Evolutionary conservation across 2,888 invertebrate genomes (phyloP).

Genomic region (Thysanoteuthis rhombus): DNA sequence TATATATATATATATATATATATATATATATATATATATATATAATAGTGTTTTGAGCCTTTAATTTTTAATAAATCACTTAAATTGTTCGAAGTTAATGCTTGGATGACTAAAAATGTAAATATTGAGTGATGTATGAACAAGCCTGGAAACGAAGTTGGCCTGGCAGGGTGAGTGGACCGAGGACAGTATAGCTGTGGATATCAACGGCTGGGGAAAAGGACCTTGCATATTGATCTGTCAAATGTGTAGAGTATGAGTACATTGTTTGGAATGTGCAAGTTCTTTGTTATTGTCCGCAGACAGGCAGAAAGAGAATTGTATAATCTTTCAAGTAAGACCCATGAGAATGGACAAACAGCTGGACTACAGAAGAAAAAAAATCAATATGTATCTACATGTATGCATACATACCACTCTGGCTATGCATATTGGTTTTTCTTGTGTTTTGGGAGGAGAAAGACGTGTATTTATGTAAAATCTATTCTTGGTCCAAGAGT

Average conservation of each 20-base stretch:
- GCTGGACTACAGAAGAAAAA: too few species aligned
- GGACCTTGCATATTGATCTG: neutral
- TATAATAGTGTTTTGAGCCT: neutral
- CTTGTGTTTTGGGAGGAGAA: too few species aligned
- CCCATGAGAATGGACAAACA: too few species aligned
- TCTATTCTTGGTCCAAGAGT: too few species aligned
- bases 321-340: neutral
- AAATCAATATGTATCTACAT: too few species aligned
- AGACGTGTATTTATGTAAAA: too few species aligned
- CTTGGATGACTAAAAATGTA: neutral
- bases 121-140: neutral
- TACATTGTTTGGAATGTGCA: neutral
- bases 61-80: neutral
- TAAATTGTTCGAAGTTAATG: neutral
- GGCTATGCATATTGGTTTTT: too few species aligned
- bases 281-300: neutral
- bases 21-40: too few species aligned
- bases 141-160: neutral
- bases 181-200: neutral
- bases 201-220: neutral
- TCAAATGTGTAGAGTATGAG: neutral
- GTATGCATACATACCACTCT: too few species aligned
- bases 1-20: too few species aligned
- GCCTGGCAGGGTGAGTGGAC: neutral
- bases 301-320: neutral